Evolutionary conservation across 2,797 vertebrate genomes (phyloP).

Genomic region (Myotis vivesi): DNA sequence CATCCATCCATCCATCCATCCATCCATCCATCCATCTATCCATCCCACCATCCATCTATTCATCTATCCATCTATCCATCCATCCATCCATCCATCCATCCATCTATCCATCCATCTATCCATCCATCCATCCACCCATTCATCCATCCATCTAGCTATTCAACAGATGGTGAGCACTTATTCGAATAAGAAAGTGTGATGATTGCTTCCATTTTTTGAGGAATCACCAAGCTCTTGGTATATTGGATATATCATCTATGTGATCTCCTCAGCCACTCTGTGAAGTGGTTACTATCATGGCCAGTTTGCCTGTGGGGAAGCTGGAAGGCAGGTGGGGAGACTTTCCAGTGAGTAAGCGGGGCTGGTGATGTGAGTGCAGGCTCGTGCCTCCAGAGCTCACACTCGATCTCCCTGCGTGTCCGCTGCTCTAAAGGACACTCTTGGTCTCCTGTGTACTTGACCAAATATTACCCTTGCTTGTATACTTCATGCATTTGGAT

Average conservation of each 20-base stretch:
- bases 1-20: no score
- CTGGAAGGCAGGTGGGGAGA: background rate
- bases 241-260: background rate
- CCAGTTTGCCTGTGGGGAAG: background rate
- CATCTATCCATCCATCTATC: no score
- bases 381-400: background rate
- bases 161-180: background rate
- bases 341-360: background rate
- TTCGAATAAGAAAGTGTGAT: background rate
- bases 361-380: background rate
- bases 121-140: rapidly evolving
- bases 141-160: background rate
- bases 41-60: no score
- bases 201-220: background rate
- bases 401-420: background rate
- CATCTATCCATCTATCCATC: no score
- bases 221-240: background rate
- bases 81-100: no score
- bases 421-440: background rate
- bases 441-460: background rate
- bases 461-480: background rate
- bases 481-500: background rate
- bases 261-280: background rate
- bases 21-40: background rate
- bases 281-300: background rate